phyloP scores from a whole-genome alignment of 1,140 invertebrate species.

The Vollenhovia emeryi region DNA sequence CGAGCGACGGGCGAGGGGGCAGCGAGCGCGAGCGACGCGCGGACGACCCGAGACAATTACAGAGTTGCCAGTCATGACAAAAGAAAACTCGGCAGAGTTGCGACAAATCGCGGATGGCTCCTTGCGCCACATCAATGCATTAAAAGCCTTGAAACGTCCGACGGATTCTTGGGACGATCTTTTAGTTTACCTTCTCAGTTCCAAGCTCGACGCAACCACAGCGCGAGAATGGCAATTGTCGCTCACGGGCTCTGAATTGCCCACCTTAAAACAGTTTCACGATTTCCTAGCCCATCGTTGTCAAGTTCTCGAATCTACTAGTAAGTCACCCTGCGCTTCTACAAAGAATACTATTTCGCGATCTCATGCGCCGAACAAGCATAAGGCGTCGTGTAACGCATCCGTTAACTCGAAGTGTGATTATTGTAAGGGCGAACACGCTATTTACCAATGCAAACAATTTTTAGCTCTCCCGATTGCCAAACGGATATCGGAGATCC shows the following conservation, averaged over 20 bases:
- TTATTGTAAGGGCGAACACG: slow-evolving; percentile 44
- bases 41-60: too few species aligned
- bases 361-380: neutral
- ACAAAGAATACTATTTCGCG: too few species aligned
- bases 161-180: slow-evolving; percentile 8
- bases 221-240: neutral
- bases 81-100: slow-evolving; percentile 52
- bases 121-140: slow-evolving; percentile 64
- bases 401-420: neutral
- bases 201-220: slow-evolving; percentile 6
- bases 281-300: slow-evolving; percentile 43
- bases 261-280: slow-evolving; percentile 18
- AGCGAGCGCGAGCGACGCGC: too few species aligned
- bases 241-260: neutral
- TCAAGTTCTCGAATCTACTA: slow-evolving; percentile 24
- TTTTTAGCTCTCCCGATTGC: neutral
- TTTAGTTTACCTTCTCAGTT: slow-evolving; percentile 34
- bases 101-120: slow-evolving; percentile 62
- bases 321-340: neutral
- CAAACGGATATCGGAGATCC: neutral
- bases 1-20: too few species aligned
- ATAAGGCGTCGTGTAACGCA: neutral
- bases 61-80: slow-evolving; percentile 51
- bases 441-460: slow-evolving; percentile 11
- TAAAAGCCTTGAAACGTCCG: slow-evolving; percentile 42